Percentiles rank a stretch among this genome's conserved stretches.
Conservation (phyloP, 1,140 invertebrate species). For the Mesaphorura yosii region DNA sequence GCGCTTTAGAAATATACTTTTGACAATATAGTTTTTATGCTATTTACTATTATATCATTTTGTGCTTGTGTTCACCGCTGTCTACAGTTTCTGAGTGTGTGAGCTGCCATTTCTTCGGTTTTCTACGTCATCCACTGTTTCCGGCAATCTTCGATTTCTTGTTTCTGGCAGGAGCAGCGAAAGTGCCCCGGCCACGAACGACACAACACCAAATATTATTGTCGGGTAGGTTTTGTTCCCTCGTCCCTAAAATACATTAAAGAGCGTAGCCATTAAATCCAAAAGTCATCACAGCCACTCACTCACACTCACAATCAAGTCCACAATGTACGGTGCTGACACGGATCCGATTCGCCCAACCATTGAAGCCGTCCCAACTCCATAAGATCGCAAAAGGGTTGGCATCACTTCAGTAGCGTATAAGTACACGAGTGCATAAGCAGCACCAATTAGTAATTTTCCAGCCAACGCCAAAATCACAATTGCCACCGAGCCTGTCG, state of each 20-base stretch:
- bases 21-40: too few relatives aligned
- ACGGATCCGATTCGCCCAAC: constrained; percentile 38
- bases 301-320: constrained; percentile 30
- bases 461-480: constrained; percentile 36
- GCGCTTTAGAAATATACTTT: too few relatives aligned
- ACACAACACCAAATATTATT: constrained; percentile 34
- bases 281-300: too few relatives aligned
- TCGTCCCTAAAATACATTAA: constrained; percentile 23
- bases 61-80: too few relatives aligned
- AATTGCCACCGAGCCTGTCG: constrained; percentile 12
- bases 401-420: constrained; percentile 41
- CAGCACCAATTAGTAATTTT: constrained; percentile 38
- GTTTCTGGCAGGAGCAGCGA: constrained; percentile 37
- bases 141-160: constrained; percentile 34
- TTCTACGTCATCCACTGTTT: constrained; percentile 36
- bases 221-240: constrained; percentile 33
- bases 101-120: background rate
- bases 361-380: constrained; percentile 37
- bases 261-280: background rate
- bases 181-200: constrained; percentile 34
- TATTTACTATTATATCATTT: too few relatives aligned
- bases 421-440: constrained; percentile 39
- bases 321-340: constrained; percentile 35
- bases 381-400: constrained; percentile 39
- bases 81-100: too few relatives aligned